A percentile compares a stretch with the other conserved stretches of the same genome.
These are phyloP conservation scores for Pyrrhura leucotis DNA, from an alignment of 2,797 vertebrate species.

Conservation along the genomic window DNA sequence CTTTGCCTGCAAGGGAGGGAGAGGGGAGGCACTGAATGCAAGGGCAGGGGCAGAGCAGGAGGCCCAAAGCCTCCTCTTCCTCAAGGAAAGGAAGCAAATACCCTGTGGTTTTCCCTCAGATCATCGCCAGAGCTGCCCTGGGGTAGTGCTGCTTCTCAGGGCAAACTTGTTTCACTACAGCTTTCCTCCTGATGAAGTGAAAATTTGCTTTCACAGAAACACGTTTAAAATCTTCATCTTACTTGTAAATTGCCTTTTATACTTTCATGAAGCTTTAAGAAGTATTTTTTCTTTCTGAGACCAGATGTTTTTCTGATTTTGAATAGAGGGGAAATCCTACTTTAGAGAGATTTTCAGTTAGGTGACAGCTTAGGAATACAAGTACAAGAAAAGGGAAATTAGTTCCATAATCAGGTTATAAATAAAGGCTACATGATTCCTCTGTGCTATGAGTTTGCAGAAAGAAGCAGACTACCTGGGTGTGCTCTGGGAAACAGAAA, in stretches of 20 bases:
- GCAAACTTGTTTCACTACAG: background rate
- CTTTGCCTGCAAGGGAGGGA: background rate
- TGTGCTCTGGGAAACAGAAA: background rate
- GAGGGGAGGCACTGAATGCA: background rate
- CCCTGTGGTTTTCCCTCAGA: background rate
- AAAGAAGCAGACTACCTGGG: background rate
- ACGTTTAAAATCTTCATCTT: background rate
- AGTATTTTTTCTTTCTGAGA: background rate
- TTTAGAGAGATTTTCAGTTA: background rate
- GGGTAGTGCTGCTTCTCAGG: background rate
- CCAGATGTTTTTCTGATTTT: background rate
- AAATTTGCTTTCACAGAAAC: background rate
- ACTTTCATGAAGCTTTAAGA: background rate
- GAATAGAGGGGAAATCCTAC: background rate
- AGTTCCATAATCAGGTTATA: background rate
- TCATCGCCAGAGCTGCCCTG: background rate
- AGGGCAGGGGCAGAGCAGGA: background rate
- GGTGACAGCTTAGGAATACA: background rate
- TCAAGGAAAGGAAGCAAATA: background rate
- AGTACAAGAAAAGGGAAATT: background rate
- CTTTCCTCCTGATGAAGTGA: background rate
- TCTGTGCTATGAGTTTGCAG: background rate
- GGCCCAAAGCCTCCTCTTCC: background rate
- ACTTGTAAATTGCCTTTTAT: background rate
- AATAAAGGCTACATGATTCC: background rate